These are phyloP conservation scores for Zygogramma bicolorata DNA, from an alignment of 2,888 invertebrate genomes.

Conservation along the genomic window DNA sequence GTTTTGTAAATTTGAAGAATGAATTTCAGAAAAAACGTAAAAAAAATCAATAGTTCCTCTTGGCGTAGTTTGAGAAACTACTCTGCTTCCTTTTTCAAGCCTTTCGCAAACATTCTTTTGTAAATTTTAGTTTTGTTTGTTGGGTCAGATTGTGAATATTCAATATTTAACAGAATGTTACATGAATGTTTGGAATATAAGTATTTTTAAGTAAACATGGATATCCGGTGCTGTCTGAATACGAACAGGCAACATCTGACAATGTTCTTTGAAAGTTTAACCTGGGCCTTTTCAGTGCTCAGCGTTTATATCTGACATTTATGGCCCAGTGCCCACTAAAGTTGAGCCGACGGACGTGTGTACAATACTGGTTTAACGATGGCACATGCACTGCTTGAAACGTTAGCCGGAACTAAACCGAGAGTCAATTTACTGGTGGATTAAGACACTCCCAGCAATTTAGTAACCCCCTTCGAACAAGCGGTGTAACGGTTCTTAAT, in stretches of 20 bases:
- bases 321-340: slow-evolving; percentile 61
- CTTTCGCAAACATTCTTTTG: too few relatives aligned
- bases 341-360: slow-evolving; percentile 60
- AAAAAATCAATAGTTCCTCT: too few relatives aligned
- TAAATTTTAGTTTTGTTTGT: too few relatives aligned
- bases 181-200: too few relatives aligned
- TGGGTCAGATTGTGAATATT: too few relatives aligned
- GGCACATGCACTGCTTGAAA: slow-evolving; percentile 58
- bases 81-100: too few relatives aligned
- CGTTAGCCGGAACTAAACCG: slow-evolving; percentile 64
- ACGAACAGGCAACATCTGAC: slow-evolving; percentile 24
- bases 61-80: too few relatives aligned
- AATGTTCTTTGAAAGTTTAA: slow-evolving; percentile 52
- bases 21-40: too few relatives aligned
- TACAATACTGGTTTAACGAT: slow-evolving; percentile 54
- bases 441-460: slow-evolving; percentile 68
- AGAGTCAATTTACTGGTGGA: slow-evolving; percentile 67
- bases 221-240: too few relatives aligned
- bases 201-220: too few relatives aligned
- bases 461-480: slow-evolving; percentile 67
- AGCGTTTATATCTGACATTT: slow-evolving; percentile 62
- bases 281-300: slow-evolving; percentile 54
- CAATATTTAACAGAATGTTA: too few relatives aligned
- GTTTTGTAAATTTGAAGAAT: too few relatives aligned
- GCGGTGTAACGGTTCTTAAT: slow-evolving; percentile 68